A percentile compares a stretch with the other conserved stretches of the same genome.
Evolutionary conservation across 2,113 vertebrate genomes (phyloP).

Genomic region (Leptobrachium ailaonicum): DNA sequence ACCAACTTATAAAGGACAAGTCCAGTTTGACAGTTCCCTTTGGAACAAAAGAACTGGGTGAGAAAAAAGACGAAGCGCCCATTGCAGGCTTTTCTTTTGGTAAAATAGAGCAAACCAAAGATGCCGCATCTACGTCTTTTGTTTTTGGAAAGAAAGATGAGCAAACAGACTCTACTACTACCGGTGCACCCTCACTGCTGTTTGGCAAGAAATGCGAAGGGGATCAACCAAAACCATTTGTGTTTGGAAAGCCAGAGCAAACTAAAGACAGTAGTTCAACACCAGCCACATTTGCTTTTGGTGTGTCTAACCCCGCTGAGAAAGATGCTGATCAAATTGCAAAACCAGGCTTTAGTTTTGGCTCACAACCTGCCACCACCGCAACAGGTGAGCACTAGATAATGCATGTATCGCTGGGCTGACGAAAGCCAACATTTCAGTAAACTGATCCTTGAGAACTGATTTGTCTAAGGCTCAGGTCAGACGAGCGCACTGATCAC

Average conservation of each 20-base stretch:
- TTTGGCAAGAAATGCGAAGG: conserved; percentile 80
- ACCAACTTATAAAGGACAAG: conserved; percentile 69
- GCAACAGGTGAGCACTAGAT: conserved; percentile 50
- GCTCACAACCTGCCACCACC: conserved; percentile 61
- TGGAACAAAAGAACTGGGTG: conserved; percentile 22
- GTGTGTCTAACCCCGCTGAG: conserved; percentile 75
- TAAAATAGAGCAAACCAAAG: conserved; percentile 69
- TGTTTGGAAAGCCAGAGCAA: conserved; percentile 77
- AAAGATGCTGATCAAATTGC: conserved; percentile 69
- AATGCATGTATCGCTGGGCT: too few species aligned
- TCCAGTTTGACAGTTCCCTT: conserved; percentile 43
- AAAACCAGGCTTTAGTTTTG: conserved; percentile 80
- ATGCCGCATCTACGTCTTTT: conserved; percentile 66
- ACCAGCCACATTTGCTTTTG: conserved; percentile 69
- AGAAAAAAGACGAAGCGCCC: conserved; percentile 45
- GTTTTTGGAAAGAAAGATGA: conserved; percentile 79
- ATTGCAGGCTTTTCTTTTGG: conserved; percentile 68
- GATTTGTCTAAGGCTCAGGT: too few species aligned
- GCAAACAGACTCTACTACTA: conserved; percentile 72
- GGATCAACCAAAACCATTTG: conserved; percentile 75
- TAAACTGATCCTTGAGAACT: too few species aligned
- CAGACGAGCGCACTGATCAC: too few species aligned
- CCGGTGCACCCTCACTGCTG: conserved; percentile 60
- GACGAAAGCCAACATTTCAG: too few species aligned
- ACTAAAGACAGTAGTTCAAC: conserved; percentile 76